phyloP scores from a whole-genome alignment of 1,140 invertebrate genomes.

The Protaetia brevitarsis region DNA sequence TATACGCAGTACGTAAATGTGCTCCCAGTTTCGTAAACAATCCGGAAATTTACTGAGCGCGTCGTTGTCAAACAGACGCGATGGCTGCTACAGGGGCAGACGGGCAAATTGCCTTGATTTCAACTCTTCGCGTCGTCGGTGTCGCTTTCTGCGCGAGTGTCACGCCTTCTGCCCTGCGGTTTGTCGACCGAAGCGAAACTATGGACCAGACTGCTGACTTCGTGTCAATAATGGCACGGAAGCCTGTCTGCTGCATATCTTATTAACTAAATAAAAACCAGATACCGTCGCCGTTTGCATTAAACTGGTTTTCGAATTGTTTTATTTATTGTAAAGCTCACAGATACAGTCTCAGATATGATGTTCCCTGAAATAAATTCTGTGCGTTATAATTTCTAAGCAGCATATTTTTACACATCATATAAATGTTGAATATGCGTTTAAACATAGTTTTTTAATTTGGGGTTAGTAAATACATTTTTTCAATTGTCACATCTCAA shows the following conservation, averaged over 20 bases:
- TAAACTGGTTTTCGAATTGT: no score
- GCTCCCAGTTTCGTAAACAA: neutral
- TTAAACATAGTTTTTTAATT: no score
- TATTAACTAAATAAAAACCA: conserved; percentile 7
- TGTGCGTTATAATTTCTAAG: no score
- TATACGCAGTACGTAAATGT: no score
- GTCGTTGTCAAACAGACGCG: neutral
- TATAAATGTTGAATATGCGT: no score
- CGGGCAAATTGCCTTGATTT: conserved; percentile 14
- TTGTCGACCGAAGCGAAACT: conserved; percentile 21
- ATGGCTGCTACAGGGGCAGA: neutral
- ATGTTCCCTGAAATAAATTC: no score
- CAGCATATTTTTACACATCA: no score
- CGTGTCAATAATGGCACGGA: neutral
- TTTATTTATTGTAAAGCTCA: no score
- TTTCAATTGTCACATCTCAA: no score
- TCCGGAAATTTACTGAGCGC: neutral
- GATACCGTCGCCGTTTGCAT: no score
- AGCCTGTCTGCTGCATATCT: neutral
- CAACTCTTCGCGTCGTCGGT: conserved; percentile 1
- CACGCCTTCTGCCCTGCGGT: conserved; percentile 12
- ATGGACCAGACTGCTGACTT: neutral
- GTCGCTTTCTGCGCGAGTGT: conserved; percentile 15
- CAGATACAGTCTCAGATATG: no score
- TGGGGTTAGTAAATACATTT: no score